These are phyloP conservation scores for Calycopis cecrops DNA, from an alignment of 1,140 invertebrate genomes.

Conservation along the genomic window DNA sequence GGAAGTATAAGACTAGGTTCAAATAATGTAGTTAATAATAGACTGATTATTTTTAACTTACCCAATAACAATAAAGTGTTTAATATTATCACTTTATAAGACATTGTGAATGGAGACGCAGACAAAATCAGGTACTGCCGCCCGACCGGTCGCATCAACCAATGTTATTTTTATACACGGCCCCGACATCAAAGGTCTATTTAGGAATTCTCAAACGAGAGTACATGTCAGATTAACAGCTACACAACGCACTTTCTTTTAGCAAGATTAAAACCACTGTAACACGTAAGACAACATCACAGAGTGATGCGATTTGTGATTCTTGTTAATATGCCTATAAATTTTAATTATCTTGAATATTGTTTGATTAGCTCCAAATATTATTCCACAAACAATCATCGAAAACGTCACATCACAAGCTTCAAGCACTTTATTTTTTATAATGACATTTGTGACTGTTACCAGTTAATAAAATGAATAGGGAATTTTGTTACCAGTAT, in stretches of 20 bases:
- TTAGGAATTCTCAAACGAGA: slow-evolving; percentile 60
- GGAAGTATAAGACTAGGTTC: background rate
- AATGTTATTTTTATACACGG: slow-evolving; percentile 71
- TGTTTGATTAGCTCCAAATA: background rate
- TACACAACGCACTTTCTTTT: slow-evolving; percentile 54
- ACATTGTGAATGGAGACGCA: slow-evolving; percentile 42
- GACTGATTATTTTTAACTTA: slow-evolving; percentile 38
- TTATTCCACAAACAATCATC: slow-evolving; percentile 3
- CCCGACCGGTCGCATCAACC: slow-evolving; percentile 47
- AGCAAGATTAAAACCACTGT: slow-evolving; percentile 12
- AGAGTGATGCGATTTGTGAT: background rate
- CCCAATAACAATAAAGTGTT: slow-evolving; percentile 35
- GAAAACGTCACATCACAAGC: slow-evolving; percentile 21
- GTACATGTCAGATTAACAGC: slow-evolving; percentile 49
- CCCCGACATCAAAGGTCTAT: slow-evolving; percentile 69
- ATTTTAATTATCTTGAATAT: background rate
- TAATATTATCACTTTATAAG: slow-evolving; percentile 32
- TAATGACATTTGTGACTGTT: slow-evolving; percentile 13
- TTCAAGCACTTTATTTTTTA: slow-evolving; percentile 17
- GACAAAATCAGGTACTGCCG: slow-evolving; percentile 40
- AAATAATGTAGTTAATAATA: slow-evolving; percentile 9
- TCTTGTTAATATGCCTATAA: background rate
- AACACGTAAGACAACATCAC: slow-evolving; percentile 11
- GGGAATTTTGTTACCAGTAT: too few species aligned
- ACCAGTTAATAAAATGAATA: too few species aligned